phyloP scores from a whole-genome alignment of 2,797 vertebrate genomes.

The Sebastes goodei region DNA sequence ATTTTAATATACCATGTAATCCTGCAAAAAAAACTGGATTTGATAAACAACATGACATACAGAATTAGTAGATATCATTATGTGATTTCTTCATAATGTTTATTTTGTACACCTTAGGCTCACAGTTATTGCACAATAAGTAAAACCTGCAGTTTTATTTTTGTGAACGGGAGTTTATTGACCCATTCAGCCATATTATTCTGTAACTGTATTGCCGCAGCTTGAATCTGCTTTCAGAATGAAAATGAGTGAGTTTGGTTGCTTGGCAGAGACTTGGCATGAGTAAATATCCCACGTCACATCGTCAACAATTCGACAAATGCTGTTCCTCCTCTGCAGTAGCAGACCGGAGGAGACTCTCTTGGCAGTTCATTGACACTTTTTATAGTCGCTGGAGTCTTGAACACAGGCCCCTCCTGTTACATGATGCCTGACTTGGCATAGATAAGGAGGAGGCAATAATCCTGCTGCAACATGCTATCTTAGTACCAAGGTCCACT shows the following conservation, averaged over 20 bases:
- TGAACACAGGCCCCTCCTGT: conserved; percentile 22
- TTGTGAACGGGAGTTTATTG: conserved; percentile 7
- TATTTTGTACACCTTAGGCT: not conserved
- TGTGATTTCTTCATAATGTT: not conserved
- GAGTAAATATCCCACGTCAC: conserved; percentile 40
- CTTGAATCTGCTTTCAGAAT: conserved; percentile 25
- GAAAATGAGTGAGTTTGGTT: conserved; percentile 39
- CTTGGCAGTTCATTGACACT: conserved; percentile 18
- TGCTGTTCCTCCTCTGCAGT: conserved; percentile 25
- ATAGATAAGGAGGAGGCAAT: conserved; percentile 62
- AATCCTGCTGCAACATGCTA: conserved; percentile 52
- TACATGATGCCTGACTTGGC: conserved; percentile 47
- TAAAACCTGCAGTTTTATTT: not conserved
- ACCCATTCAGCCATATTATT: conserved; percentile 18
- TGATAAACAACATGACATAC: not conserved
- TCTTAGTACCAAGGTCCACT: conserved; percentile 46
- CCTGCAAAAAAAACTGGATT: not conserved
- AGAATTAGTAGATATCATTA: not conserved
- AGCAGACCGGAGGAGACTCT: conserved; percentile 28
- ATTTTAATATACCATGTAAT: not conserved
- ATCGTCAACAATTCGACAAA: conserved; percentile 24
- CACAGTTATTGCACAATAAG: not conserved
- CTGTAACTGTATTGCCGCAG: conserved; percentile 23
- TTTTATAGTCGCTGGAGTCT: conserved; percentile 29
- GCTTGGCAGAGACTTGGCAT: conserved; percentile 41